These are phyloP conservation scores for Pseudochaenichthys georgianus DNA, from an alignment of 2,797 vertebrate species.

Conservation along the genomic window DNA sequence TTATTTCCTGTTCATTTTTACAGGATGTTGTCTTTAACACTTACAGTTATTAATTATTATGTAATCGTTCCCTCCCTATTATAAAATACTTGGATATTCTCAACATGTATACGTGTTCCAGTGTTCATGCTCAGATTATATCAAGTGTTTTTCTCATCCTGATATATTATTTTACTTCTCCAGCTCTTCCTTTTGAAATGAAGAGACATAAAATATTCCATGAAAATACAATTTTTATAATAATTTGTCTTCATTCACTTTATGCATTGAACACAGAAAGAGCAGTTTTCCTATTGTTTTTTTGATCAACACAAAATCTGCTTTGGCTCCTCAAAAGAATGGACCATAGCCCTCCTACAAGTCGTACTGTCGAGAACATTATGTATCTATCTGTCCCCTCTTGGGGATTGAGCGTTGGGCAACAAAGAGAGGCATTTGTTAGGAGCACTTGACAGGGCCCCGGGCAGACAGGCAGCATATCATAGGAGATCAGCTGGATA, in stretches of 20 bases:
- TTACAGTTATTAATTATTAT: background rate
- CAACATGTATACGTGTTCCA: background rate
- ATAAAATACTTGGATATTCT: no score
- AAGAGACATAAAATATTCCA: background rate
- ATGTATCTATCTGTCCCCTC: slow-evolving; percentile 30
- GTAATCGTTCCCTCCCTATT: background rate
- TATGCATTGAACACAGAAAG: background rate
- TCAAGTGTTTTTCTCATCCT: background rate
- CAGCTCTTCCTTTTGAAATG: background rate
- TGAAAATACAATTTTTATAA: no score
- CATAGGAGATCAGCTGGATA: slow-evolving; percentile 27
- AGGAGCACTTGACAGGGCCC: background rate
- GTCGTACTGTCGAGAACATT: slow-evolving; percentile 6
- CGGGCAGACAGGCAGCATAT: slow-evolving; percentile 15
- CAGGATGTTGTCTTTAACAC: background rate
- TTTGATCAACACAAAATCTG: slow-evolving; percentile 3
- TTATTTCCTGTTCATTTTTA: no score
- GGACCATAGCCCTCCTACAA: background rate
- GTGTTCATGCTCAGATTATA: background rate
- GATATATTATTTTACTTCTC: background rate
- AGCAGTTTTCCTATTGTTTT: background rate
- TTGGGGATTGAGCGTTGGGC: background rate
- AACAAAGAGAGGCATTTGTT: slow-evolving; percentile 1
- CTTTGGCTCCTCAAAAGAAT: background rate
- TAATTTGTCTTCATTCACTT: background rate